Evolutionary conservation across 2,888 invertebrate species (phyloP), one percentile per base, ranked within the genome.

Genomic region (Apodemia duryi): DNA sequence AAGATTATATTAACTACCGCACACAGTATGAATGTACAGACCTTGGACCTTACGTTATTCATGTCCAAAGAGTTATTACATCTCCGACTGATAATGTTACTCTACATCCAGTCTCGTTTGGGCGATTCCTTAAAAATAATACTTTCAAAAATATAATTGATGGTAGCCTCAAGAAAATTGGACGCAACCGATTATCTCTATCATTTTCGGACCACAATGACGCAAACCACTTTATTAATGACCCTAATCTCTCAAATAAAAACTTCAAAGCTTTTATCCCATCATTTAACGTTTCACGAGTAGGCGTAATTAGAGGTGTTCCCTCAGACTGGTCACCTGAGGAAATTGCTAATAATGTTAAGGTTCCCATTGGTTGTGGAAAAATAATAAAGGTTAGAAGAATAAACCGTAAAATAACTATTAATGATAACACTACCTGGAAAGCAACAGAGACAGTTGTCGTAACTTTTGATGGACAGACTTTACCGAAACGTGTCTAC

Each of bases 341-440:
- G 1, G 63, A 57, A 43, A 60, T 57, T 11, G 41, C 13, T n/a
- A 29, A 10, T n/a, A 64, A 64, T 29, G 41, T 57, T 13, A 21
- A 38, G 1, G 63, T 57, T 2, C 63, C 63, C 2, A 43, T 64
- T 28, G 63, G 63, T 71, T 66, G 67, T 7, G 38, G 38, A 7
- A 38, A 38, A 38, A 38, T 38, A 7, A 6, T 38, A 7, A 38
- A 38, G 38, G 38, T 38, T 7, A 38, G 38, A 38, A 38, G 38
- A 38, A 38, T 38, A 6, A 38, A 38, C 7, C 38, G 38, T 38
- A 38, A 38, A 38, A 38, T 7, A 38, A 38, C 7, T 38, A 38
- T 38, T 5, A 38, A 38, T 38, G 38, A 38, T 5, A 38, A 38
- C 7, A 7, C 7, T 38, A 38, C 38, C 38, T 38, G 38, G 38